A percentile compares a stretch with the other conserved stretches of the same genome.
These are phyloP conservation scores for Okapia johnstoni DNA, from an alignment of 2,113 vertebrate genomes.

Conservation along the genomic window DNA sequence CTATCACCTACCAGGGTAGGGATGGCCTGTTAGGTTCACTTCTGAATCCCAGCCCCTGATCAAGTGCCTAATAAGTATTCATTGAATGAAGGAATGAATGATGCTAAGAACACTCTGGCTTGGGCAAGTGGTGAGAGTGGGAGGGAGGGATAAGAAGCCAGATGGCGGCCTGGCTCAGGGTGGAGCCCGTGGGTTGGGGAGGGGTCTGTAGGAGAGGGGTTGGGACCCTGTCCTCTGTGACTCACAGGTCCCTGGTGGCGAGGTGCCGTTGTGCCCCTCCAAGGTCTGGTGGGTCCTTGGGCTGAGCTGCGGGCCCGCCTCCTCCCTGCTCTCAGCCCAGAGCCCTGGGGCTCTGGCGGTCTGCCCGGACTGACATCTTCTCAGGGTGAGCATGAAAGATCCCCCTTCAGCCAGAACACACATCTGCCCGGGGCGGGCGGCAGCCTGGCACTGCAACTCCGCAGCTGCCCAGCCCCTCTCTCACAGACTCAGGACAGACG, in stretches of 20 bases:
- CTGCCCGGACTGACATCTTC: slow-evolving; percentile 58
- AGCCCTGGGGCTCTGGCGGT: neutral
- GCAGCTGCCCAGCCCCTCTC: neutral
- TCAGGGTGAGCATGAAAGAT: slow-evolving; percentile 55
- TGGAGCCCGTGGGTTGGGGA: neutral
- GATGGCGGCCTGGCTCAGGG: neutral
- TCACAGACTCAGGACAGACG: neutral
- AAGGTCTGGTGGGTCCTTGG: neutral
- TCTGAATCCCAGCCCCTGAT: neutral
- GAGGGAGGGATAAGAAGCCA: neutral
- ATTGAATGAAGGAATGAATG: neutral
- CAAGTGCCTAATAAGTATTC: neutral
- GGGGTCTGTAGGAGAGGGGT: neutral
- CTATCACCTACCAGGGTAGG: neutral
- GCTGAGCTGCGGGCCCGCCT: neutral
- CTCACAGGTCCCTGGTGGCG: neutral
- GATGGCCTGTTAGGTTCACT: neutral
- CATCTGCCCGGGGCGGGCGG: neutral
- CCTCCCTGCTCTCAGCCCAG: neutral
- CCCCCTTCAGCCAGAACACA: slow-evolving; percentile 38
- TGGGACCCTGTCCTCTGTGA: neutral
- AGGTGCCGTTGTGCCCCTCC: neutral
- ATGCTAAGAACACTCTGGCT: neutral
- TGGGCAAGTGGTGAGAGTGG: neutral
- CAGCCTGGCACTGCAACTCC: slow-evolving; percentile 36